Percentiles rank a stretch among this genome's conserved stretches.
Evolutionary conservation across 2,888 invertebrate species (phyloP).

Genomic region (Pimpla rufipes): DNA sequence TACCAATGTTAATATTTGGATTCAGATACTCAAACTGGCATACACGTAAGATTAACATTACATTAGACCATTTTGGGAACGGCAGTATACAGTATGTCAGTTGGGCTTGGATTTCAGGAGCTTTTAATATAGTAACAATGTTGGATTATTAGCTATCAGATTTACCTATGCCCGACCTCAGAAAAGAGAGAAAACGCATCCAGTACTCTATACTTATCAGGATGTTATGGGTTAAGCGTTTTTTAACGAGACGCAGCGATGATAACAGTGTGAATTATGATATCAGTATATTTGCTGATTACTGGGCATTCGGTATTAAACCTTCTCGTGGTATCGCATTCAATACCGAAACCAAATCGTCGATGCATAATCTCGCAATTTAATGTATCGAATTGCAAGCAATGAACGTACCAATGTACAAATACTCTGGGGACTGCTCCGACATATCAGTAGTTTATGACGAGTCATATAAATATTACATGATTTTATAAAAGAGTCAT

Average conservation of each 20-base stretch:
- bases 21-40: neutral
- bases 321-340: neutral
- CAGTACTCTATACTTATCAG: neutral
- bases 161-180: neutral
- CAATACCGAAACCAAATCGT: neutral
- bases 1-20: neutral
- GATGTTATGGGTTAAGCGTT: too few relatives aligned
- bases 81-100: too few relatives aligned
- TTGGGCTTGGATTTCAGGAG: neutral
- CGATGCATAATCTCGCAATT: neutral
- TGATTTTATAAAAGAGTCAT: neutral
- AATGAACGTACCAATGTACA: neutral
- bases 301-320: neutral
- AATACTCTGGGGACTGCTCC: neutral
- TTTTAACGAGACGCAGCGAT: constrained; percentile 7
- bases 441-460: neutral
- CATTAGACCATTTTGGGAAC: too few relatives aligned
- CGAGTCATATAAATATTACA: neutral
- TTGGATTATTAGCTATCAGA: neutral
- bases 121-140: neutral
- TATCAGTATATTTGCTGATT: constrained; percentile 15
- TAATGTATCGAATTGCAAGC: constrained; percentile 1
- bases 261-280: neutral
- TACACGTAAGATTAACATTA: too few relatives aligned
- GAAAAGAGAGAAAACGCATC: neutral